These are phyloP conservation scores for Hydrochoerus hydrochaeris DNA, from an alignment of 2,113 vertebrate species.

Conservation along the genomic window DNA sequence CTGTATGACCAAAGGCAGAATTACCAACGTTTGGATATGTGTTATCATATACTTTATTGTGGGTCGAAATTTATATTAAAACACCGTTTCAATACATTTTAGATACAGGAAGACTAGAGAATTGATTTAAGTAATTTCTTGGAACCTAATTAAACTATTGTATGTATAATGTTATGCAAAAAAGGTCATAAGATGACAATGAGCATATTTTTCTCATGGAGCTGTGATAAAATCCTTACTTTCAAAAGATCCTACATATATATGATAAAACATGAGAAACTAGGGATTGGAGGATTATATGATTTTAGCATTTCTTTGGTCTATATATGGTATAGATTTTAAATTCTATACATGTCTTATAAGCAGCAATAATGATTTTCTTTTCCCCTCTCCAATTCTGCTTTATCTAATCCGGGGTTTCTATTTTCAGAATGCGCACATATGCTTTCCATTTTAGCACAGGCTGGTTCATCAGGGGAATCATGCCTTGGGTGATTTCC, in stretches of 20 bases:
- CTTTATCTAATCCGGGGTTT: conserved; percentile 70
- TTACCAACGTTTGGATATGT: neutral
- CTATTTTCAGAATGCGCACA: conserved; percentile 71
- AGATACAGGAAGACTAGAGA: neutral
- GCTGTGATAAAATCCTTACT: neutral
- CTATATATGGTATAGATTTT: conserved; percentile 16
- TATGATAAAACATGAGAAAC: neutral
- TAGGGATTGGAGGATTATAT: conserved; percentile 14
- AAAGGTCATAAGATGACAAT: neutral
- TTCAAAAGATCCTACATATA: neutral
- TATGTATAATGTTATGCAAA: neutral
- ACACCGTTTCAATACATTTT: neutral
- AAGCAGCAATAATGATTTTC: conserved; percentile 47
- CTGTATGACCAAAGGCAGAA: neutral
- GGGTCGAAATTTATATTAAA: conserved; percentile 9
- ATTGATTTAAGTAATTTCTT: neutral
- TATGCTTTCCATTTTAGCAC: conserved; percentile 74
- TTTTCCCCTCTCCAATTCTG: conserved; percentile 35
- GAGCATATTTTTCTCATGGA: neutral
- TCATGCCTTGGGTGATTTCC: conserved; percentile 71
- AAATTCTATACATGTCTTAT: conserved; percentile 36
- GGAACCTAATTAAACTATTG: neutral
- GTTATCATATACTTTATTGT: neutral
- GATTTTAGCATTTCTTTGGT: conserved; percentile 14
- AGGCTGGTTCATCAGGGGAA: conserved; percentile 67